Evolutionary conservation across 2,888 invertebrate genomes (phyloP).

Genomic region (Alviniconcha strummeri): DNA sequence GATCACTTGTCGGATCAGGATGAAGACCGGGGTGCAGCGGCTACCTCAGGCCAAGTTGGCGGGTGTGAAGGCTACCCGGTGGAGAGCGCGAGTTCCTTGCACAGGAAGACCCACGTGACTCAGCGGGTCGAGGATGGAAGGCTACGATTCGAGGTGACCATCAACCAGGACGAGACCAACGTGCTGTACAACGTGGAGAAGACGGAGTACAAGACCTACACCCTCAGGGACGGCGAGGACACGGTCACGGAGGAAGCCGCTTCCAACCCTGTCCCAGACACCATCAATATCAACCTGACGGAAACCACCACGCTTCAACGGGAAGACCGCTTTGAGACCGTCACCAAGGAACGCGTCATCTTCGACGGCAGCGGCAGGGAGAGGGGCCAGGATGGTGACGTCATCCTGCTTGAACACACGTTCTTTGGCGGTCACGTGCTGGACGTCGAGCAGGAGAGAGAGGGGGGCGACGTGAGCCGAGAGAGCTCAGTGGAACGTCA

Average conservation of each 20-base stretch:
- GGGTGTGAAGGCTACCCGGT: not conserved
- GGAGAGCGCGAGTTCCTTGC: not conserved
- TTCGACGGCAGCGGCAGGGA: constrained; percentile 38
- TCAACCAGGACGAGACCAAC: constrained; percentile 61
- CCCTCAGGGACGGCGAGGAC: constrained; percentile 34
- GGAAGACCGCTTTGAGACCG: constrained; percentile 49
- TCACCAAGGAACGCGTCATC: constrained; percentile 47
- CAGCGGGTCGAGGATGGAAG: constrained; percentile 28
- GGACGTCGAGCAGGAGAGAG: constrained; percentile 41
- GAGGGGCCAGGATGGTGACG: constrained; percentile 32
- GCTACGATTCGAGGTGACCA: constrained; percentile 57
- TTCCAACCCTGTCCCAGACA: constrained; percentile 47
- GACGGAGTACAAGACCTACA: constrained; percentile 60
- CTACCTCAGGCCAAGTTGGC: not conserved
- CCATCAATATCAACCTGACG: constrained; percentile 57
- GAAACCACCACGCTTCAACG: constrained; percentile 49
- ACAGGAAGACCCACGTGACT: constrained; percentile 11
- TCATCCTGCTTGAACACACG: constrained; percentile 41
- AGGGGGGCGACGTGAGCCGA: constrained; percentile 41
- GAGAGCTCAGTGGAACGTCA: constrained; percentile 45
- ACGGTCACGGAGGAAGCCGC: constrained; percentile 11
- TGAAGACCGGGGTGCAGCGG: not conserved
- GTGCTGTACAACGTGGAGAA: constrained; percentile 62
- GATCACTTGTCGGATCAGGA: constrained; percentile 22
- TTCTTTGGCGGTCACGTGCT: constrained; percentile 43